Base-by-base conservation (phyloP, 2,113 vertebrate species). In the Progne subis region DNA sequence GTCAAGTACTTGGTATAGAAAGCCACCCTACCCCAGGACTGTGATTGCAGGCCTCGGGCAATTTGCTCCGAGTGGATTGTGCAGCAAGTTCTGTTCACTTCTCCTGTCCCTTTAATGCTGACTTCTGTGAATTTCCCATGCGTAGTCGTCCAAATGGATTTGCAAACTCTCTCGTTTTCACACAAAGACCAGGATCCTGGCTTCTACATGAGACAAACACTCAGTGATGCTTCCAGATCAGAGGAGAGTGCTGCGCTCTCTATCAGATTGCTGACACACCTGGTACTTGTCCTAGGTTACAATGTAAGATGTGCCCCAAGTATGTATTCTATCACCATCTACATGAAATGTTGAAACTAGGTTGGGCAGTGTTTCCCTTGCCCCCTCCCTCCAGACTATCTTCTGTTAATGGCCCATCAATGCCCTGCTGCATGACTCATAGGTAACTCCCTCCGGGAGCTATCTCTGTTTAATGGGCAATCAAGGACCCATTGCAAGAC, bases 121-220 rank as follows among this genome's bases (percentile, higher is more conserved):
- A 65, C 63, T 90, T 90, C 43, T 53, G 46, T 89, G 78, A 65
- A 69, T 84, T 94, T 95, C 31, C 77, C 14, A 0, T 34, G 72
- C 84, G 70, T 91, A 89, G 31, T 82, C 81, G 89, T 65, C 84
- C 89, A 84, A 82, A 67, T 0, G 82, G 44, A 64, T 89, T 71
- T 85, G 60, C 52, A 88, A 61, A 81, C 84, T 81, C 70, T 76
- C 79, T 72, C 72, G 67, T 84, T 92, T 92, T 57, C 87, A 69
- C 89, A 92, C 21, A 69, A 94, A 92, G 49, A 76, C 50, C 37
- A 82, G 57, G 37, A 79, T 68, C 12, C 84, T 82, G 87, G 44
- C 57, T 76, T 53, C 69, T 75, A 11, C 18, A 17, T 6, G 44
- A 81, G 53, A 44, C 20, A 41, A 87, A 64, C 28, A 43, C 25